Base-by-base conservation (phyloP, 2,113 vertebrate genomes). In the Tympanuchus pallidicinctus region DNA sequence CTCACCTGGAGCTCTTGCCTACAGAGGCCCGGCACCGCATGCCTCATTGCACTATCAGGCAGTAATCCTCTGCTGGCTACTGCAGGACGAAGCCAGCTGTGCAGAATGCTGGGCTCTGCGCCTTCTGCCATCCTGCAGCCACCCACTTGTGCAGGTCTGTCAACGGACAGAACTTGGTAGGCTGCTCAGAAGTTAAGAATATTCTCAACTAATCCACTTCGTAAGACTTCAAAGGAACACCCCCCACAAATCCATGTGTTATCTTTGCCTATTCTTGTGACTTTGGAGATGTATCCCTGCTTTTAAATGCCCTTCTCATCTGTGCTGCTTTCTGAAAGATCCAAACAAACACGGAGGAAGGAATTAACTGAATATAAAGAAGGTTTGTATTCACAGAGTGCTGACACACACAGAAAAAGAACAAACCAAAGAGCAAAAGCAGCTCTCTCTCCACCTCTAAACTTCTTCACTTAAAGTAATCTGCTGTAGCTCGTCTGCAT, bases 331-430 rank as follows among this genome's bases (percentile, higher is more conserved):
- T 79, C 80, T 20, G 1, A 78, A 85, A 76, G 80, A 86, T 48
- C 47, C 71, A 87, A 92, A 89, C 38, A 94, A 85, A 89, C 45
- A 50, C 0, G 0, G 67, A 64, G 20, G 64, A 83, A 86, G 40
- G 77, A 89, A 93, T 86, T 96, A 94, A 90, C 22, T 16, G 42
- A 80, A 48, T 77, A 92, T 76, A 89, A 87, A 92, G 61, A 52
- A 94, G 78, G 78, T 76, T 71, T 92, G 52, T 77, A 77, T 87
- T 73, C 60, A 72, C 80, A 82, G 86, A 94, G 88, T 76, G 67
- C 80, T 93, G 94, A 95, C 69, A 86, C 1, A 5, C 0, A 7
- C 2, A 82, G 67, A 78, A 92, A 88, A 90, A 67, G 64, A 88
- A 85, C 16, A 93, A 94, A 86, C n/a, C 48, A 40, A 75, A 81